These are phyloP conservation scores for Lepeophtheirus nordmannii DNA, from an alignment of 2,888 invertebrate species.

Conservation along the genomic window DNA sequence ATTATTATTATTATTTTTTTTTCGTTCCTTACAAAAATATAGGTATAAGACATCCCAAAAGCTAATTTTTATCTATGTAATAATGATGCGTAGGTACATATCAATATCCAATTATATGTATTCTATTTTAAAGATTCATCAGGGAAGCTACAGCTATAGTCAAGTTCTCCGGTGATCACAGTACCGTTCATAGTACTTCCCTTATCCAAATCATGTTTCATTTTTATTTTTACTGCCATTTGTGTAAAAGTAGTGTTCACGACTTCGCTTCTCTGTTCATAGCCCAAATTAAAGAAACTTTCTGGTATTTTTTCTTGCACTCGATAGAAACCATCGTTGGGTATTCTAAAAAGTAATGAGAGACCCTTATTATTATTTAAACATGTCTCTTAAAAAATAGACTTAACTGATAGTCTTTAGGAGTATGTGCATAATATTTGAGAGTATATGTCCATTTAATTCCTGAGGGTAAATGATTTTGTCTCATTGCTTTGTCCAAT, in stretches of 20 bases:
- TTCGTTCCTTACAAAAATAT: no score
- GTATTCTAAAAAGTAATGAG: not conserved
- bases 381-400: not conserved
- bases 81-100: no score
- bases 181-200: not conserved
- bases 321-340: not conserved
- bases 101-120: no score
- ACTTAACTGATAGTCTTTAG: not conserved
- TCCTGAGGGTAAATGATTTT: not conserved
- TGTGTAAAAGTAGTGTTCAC: not conserved
- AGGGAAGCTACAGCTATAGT: not conserved
- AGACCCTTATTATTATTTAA: not conserved
- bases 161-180: not conserved
- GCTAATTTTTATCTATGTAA: no score
- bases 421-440: not conserved
- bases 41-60: no score
- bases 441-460: not conserved
- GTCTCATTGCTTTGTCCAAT: not conserved
- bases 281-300: not conserved
- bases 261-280: not conserved
- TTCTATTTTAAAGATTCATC: no score
- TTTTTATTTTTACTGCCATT: not conserved
- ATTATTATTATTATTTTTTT: no score
- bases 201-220: not conserved
- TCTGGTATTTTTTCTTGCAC: not conserved